Evolutionary conservation across 2,113 vertebrate species (phyloP).

Genomic region (Hepsetus odoe): DNA sequence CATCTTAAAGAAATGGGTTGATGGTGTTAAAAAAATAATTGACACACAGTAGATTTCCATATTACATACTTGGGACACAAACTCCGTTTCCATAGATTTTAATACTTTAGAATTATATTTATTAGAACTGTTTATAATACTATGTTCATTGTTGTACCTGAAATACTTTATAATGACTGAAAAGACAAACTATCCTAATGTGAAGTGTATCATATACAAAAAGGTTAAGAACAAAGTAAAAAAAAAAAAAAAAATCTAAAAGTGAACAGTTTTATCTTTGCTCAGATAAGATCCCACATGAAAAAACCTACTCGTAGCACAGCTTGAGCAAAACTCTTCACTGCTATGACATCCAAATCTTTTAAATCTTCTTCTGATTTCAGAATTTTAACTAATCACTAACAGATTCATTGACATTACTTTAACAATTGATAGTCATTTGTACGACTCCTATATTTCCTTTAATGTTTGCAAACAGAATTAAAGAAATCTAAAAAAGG

Average conservation of each 20-base stretch:
- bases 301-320: not conserved
- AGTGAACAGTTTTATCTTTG: not conserved
- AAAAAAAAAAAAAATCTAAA: not conserved
- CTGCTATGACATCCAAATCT: not conserved
- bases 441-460: not conserved
- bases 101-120: too few species aligned
- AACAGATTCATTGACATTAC: slow-evolving; percentile 4
- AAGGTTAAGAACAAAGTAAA: not conserved
- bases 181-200: too few species aligned
- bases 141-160: too few species aligned
- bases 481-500: not conserved
- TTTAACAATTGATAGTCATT: not conserved
- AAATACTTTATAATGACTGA: too few species aligned
- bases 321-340: not conserved
- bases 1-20: too few species aligned
- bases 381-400: not conserved
- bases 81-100: too few species aligned
- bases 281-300: not conserved
- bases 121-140: too few species aligned
- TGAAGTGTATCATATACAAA: too few species aligned
- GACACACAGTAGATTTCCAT: too few species aligned
- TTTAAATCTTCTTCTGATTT: not conserved
- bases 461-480: not conserved
- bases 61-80: too few species aligned
- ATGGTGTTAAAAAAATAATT: too few species aligned